Base-by-base conservation (phyloP, 2,888 invertebrate genomes). In the Boloria euphrosyne region DNA sequence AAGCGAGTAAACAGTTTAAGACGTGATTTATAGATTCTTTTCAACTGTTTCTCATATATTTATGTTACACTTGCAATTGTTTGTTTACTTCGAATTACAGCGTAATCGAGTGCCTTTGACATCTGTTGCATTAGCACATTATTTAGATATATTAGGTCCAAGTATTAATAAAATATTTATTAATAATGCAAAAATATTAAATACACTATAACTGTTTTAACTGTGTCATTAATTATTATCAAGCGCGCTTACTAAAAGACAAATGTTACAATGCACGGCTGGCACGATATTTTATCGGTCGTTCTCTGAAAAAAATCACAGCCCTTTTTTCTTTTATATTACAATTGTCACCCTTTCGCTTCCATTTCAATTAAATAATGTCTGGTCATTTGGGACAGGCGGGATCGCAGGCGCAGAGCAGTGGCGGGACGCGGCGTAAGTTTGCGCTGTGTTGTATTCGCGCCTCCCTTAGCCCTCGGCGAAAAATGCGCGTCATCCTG, bases 331-430 rank as follows among this genome's bases (percentile, higher is more conserved):
- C 86, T 87, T 87, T 90, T 89, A 85, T 89, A 90, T 87, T 85
- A 86, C 91, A 87, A 90, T 91, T 89, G 91, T 92, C 91, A 92
- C 92, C 92, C 92, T 90, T 91, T 92, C 77, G 86, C 85, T 90
- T 87, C 80, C 79, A 90, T 89, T 91, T 92, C 91, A 91, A 92
- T 92, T 92, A 92, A 91, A 92, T 92, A 91, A 92, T 92, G 90
- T 92, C 90, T 92, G 92, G 92, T 92, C 92, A 92, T 90, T 92
- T 90, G 90, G 85, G 87, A 83, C 85, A 81, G 85, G 83, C 77
- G 79, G 77, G 76, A 70, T 62, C 62, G 71, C 70, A n/a, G 70
- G 68, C 46, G 18, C 22, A 53, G 65, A 17, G 46, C 18, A 46
- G n/a, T 22, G 44, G 44, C 65, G 64, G 63, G 71, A 59, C 52